These are phyloP conservation scores for Aphyosemion australe DNA, from an alignment of 2,113 vertebrate genomes.

Conservation along the genomic window DNA sequence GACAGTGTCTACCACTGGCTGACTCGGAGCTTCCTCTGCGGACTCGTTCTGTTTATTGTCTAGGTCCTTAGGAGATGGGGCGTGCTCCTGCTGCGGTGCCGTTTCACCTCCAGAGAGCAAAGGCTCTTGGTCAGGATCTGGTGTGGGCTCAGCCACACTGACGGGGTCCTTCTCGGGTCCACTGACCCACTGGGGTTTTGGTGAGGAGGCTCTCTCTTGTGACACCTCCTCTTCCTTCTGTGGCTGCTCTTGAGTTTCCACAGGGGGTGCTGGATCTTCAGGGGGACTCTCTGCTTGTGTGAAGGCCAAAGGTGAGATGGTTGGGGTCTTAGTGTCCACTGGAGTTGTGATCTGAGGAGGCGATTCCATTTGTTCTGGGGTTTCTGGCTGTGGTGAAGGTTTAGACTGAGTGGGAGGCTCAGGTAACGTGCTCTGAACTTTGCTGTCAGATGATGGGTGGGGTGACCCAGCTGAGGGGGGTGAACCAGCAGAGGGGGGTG, in stretches of 20 bases:
- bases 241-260: constrained; percentile 75
- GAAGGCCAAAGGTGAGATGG: constrained; percentile 83
- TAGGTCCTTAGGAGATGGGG: constrained; percentile 83
- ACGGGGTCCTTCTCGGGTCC: constrained; percentile 87
- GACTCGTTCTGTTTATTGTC: constrained; percentile 93
- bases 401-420: constrained; percentile 19
- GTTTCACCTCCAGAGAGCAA: constrained; percentile 57
- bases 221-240: constrained; percentile 47
- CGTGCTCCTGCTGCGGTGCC: constrained; percentile 76
- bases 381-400: constrained; percentile 19
- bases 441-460: constrained; percentile 20
- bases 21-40: constrained; percentile 93
- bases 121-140: constrained; percentile 38
- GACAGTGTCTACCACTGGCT: constrained; percentile 97
- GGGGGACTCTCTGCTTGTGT: constrained; percentile 83
- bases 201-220: constrained; percentile 33
- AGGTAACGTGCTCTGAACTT: constrained; percentile 28
- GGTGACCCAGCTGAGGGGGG: background rate
- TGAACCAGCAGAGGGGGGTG: too few relatives aligned
- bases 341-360: constrained; percentile 23
- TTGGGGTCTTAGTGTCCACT: constrained; percentile 36
- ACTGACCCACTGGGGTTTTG: constrained; percentile 81
- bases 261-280: constrained; percentile 80
- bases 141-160: constrained; percentile 45
- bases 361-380: constrained; percentile 29